A percentile compares a stretch with the other conserved stretches of the same genome.
These are phyloP conservation scores for Drosophila parthenogenetica DNA, from an alignment of 2,888 invertebrate genomes.

Conservation along the genomic window DNA sequence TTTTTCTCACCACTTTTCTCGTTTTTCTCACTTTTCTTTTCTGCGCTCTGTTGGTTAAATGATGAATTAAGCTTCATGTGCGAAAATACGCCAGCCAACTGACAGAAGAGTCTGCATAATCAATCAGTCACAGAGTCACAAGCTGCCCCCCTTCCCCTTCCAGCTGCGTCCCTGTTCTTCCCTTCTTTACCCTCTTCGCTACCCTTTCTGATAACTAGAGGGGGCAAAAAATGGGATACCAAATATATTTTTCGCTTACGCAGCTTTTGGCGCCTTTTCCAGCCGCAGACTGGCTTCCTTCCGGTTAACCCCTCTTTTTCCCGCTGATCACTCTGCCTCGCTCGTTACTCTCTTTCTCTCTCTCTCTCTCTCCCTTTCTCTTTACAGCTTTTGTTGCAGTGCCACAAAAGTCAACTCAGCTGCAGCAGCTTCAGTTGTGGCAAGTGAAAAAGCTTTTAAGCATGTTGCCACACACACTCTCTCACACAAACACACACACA, in stretches of 20 bases:
- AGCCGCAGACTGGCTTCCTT: conserved; percentile 59
- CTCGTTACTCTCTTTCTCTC: background rate
- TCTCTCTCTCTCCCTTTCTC: background rate
- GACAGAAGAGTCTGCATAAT: conserved; percentile 79
- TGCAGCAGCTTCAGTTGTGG: conserved; percentile 57
- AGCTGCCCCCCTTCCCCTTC: background rate
- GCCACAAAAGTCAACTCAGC: conserved; percentile 69
- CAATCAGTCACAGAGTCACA: conserved; percentile 63
- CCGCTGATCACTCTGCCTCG: conserved; percentile 6
- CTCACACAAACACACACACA: conserved; percentile 14
- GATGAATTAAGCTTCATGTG: conserved; percentile 73
- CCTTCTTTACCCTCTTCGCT: background rate
- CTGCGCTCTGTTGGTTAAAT: conserved; percentile 59
- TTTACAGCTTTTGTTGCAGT: conserved; percentile 40
- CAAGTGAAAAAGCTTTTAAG: conserved; percentile 79
- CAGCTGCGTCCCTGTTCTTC: background rate
- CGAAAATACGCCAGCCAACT: conserved; percentile 65
- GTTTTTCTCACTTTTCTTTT: conserved; percentile 14
- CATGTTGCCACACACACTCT: conserved; percentile 55
- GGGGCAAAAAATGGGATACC: conserved; percentile 23
- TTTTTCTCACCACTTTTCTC: background rate
- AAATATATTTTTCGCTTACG: conserved; percentile 63
- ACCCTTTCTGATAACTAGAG: conserved; percentile 16
- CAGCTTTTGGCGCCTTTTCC: conserved; percentile 60
- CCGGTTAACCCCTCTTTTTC: conserved; percentile 32